Conservation (phyloP, 2,797 vertebrate genomes). For the Rhabdophis nuchalis region DNA sequence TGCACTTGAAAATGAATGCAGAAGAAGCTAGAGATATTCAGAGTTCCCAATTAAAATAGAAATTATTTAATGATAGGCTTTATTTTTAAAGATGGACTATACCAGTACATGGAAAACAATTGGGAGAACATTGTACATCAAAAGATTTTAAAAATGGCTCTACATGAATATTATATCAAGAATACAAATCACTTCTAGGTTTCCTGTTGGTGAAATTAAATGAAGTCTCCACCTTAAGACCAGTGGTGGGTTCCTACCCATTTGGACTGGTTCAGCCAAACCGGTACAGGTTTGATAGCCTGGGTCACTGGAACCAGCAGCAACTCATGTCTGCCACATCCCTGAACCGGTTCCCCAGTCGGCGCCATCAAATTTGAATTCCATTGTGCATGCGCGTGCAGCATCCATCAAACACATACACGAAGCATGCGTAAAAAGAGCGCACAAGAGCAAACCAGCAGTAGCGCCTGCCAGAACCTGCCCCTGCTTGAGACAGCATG, state of each 20-base stretch:
- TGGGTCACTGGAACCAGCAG: no score
- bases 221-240: background rate
- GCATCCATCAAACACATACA: no score
- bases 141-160: conserved; percentile 10
- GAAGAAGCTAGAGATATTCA: background rate
- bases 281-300: no score
- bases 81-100: background rate
- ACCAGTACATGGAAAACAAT: conserved; percentile 7
- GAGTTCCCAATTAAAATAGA: background rate
- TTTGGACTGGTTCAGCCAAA: no score
- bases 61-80: accelerated
- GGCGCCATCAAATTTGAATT: no score
- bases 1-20: conserved; percentile 1
- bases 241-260: no score
- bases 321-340: no score
- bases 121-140: background rate
- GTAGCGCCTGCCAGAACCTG: no score
- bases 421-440: no score
- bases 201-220: background rate
- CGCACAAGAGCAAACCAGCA: no score
- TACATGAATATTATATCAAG: background rate
- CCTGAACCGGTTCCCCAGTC: no score
- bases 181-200: background rate
- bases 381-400: no score
- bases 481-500: background rate